phyloP scores from a whole-genome alignment of 2,113 vertebrate genomes.

The Mus musculus region DNA sequence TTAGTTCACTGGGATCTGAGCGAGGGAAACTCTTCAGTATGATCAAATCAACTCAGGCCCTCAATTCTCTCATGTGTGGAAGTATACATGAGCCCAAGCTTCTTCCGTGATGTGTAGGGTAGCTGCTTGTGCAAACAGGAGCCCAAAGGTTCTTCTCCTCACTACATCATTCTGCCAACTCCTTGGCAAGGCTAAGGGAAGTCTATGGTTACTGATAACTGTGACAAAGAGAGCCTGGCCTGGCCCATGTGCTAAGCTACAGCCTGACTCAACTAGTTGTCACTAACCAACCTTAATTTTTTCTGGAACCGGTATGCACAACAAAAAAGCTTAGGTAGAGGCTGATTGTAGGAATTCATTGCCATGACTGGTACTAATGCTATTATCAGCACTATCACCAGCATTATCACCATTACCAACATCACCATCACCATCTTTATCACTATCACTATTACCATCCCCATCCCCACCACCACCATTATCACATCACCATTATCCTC shows the following conservation, averaged over 20 bases:
- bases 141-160: neutral
- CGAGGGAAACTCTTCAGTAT: neutral
- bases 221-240: neutral
- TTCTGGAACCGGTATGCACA: neutral
- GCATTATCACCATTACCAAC: neutral
- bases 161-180: neutral
- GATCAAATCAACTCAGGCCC: neutral
- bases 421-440: neutral
- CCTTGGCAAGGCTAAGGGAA: neutral
- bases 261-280: neutral
- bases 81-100: accelerated
- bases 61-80: accelerated
- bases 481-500: neutral
- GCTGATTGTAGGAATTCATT: neutral
- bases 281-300: neutral
- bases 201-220: neutral
- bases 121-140: neutral
- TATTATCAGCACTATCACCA: neutral
- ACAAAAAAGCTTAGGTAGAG: no score
- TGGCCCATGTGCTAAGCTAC: accelerated
- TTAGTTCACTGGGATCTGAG: accelerated
- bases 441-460: neutral
- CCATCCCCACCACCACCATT: neutral
- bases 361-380: neutral
- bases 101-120: neutral